Evolutionary conservation across 2,888 invertebrate genomes (phyloP).

Genomic region (Philonicus albiceps): DNA sequence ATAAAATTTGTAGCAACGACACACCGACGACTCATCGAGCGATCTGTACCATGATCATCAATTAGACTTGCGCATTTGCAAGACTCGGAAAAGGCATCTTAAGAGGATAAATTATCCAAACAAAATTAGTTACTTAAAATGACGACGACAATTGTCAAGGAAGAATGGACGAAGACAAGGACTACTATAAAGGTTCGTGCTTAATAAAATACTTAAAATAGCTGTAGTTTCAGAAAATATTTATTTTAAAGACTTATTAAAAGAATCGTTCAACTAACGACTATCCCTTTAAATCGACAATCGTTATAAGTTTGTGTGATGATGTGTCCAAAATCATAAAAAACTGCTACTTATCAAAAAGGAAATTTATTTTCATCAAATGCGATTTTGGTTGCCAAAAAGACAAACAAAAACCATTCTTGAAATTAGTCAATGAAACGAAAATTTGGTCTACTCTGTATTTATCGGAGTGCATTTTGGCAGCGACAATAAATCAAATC

Average conservation of each 20-base stretch:
- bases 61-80: neutral
- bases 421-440: neutral
- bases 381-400: neutral
- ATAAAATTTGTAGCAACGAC: neutral
- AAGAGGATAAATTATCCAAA: neutral
- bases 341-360: neutral
- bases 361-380: neutral
- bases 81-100: neutral
- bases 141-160: slow-evolving; percentile 18
- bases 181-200: slow-evolving; percentile 35
- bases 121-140: slow-evolving; percentile 13
- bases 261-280: no score
- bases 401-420: neutral
- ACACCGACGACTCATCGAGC: neutral
- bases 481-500: neutral
- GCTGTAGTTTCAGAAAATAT: no score
- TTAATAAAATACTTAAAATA: neutral
- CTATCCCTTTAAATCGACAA: neutral
- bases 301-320: neutral
- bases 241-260: no score
- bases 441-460: neutral
- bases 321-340: neutral
- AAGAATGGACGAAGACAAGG: slow-evolving; percentile 24
- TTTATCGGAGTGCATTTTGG: neutral
- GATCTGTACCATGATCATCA: neutral